Conservation (phyloP, 1,140 invertebrate genomes). For the Platorchestia sp. region DNA sequence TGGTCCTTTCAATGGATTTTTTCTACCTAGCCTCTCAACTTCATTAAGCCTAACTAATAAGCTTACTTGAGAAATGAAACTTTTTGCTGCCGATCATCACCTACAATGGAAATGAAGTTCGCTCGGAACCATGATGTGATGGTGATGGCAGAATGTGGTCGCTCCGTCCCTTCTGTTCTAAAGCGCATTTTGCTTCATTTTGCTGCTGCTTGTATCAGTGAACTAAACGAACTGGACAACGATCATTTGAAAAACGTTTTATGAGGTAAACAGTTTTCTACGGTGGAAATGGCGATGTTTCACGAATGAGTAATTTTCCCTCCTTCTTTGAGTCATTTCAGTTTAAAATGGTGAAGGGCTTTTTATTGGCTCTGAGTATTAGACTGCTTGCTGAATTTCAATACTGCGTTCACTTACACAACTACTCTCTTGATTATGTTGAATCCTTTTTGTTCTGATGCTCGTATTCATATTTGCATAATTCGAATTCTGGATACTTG, state of each 20-base stretch:
- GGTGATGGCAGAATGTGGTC: not conserved
- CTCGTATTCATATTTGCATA: no score
- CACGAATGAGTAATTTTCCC: not conserved
- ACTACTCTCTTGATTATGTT: not conserved
- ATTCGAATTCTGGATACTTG: no score
- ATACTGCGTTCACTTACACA: not conserved
- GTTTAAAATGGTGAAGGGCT: not conserved
- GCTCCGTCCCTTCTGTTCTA: not conserved
- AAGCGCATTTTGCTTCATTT: not conserved
- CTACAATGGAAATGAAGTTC: not conserved
- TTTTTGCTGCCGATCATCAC: not conserved
- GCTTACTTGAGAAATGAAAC: not conserved
- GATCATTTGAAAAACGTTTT: not conserved
- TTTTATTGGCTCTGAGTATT: not conserved
- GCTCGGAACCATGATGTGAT: not conserved
- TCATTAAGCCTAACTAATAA: not conserved
- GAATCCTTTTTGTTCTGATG: not conserved
- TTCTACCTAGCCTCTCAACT: not conserved
- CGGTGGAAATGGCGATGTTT: not conserved
- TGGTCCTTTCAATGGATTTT: no score
- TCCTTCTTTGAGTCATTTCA: not conserved
- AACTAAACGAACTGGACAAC: not conserved
- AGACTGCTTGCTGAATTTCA: not conserved
- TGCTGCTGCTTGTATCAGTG: not conserved
- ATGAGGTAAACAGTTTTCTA: not conserved